Conservation (phyloP, 2,113 vertebrate species). For the Tupaia tana region DNA sequence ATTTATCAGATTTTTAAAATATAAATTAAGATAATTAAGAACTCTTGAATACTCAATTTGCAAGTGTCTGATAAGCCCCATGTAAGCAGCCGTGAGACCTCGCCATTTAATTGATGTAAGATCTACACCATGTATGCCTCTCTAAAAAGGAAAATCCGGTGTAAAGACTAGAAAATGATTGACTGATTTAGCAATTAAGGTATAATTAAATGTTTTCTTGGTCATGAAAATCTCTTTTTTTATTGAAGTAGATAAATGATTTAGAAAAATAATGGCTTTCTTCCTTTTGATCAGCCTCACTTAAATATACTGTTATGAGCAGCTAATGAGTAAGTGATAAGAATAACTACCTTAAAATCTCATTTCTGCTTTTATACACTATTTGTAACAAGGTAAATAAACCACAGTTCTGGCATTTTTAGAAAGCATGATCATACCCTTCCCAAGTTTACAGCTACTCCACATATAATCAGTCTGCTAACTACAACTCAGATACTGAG, state of each 20-base stretch:
- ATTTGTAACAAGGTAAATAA: not conserved
- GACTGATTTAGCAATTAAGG: constrained; percentile 32
- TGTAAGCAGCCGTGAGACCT: not conserved
- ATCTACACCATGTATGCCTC: not conserved
- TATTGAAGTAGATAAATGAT: constrained; percentile 42
- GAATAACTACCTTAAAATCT: not conserved
- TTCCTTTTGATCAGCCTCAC: constrained; percentile 52
- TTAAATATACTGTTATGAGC: constrained; percentile 56
- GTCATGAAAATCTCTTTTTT: constrained; percentile 53
- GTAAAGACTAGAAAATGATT: constrained; percentile 55
- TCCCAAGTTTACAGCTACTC: not conserved
- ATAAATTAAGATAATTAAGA: constrained; percentile 34
- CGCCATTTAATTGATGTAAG: not conserved
- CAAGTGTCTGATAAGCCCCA: not conserved
- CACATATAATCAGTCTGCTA: not conserved
- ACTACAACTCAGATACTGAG: not conserved
- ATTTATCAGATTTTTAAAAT: constrained; percentile 24
- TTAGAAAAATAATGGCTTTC: constrained; percentile 59
- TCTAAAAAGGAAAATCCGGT: constrained; percentile 33
- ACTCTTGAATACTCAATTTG: not conserved
- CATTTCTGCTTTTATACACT: not conserved
- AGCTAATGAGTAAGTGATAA: constrained; percentile 33
- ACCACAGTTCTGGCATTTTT: not conserved
- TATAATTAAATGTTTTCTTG: constrained; percentile 54
- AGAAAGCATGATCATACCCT: not conserved